Evolutionary conservation across 2,113 vertebrate species (phyloP).

Genomic region (Capricornis sumatraensis): DNA sequence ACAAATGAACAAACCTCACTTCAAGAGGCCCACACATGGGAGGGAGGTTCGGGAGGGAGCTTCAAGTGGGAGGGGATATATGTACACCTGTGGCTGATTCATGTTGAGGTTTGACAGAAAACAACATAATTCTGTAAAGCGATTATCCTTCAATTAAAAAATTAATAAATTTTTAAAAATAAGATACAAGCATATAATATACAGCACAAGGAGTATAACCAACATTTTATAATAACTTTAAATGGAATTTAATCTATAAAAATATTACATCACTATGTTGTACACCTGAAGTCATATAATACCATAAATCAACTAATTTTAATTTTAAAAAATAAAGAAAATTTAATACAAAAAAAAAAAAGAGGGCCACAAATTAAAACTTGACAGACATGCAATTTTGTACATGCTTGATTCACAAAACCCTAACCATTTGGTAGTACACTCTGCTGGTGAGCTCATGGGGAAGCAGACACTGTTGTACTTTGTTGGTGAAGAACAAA

Average conservation of each 20-base stretch:
- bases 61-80: not conserved
- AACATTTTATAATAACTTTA: not conserved
- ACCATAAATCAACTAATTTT: not conserved
- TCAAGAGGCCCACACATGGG: not conserved
- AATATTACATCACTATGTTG: not conserved
- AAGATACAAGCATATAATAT: not conserved
- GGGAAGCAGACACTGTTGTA: not conserved
- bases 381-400: not conserved
- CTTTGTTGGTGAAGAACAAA: not conserved
- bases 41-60: not conserved
- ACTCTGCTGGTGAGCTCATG: not conserved
- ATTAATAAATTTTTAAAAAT: not conserved
- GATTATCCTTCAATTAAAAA: not conserved
- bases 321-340: not conserved
- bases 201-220: not conserved
- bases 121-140: not conserved
- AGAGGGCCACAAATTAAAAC: not conserved
- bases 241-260: not conserved
- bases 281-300: not conserved
- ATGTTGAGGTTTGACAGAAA: not conserved
- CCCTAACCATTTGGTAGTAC: no score
- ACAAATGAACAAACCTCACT: not conserved
- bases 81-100: not conserved
- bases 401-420: not conserved
- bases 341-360: not conserved